Percentiles rank a stretch among this genome's conserved stretches.
These are phyloP conservation scores for Megaptera novaeangliae DNA, from an alignment of 2,113 vertebrate genomes.

Conservation along the genomic window DNA sequence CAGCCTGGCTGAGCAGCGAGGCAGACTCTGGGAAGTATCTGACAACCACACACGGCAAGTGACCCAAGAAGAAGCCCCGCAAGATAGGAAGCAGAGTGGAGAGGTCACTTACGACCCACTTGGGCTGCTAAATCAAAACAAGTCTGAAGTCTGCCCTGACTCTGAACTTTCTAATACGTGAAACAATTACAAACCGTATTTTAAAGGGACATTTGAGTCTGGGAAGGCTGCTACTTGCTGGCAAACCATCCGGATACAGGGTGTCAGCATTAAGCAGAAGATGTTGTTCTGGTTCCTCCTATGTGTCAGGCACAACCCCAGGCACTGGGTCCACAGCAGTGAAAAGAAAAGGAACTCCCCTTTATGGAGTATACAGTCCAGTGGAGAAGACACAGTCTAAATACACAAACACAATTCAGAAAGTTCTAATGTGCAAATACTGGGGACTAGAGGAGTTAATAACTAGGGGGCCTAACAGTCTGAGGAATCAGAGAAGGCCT, in stretches of 20 bases:
- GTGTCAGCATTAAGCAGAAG: neutral
- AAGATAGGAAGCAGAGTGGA: neutral
- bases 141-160: neutral
- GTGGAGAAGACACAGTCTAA: neutral
- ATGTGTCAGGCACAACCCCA: neutral
- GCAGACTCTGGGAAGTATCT: neutral
- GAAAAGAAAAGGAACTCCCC: neutral
- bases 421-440: too few species aligned
- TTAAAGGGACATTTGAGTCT: neutral
- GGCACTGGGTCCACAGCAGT: neutral
- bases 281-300: neutral
- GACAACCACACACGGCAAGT: neutral
- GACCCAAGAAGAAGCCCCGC: neutral
- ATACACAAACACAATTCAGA: neutral
- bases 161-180: neutral
- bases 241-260: neutral
- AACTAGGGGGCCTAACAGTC: neutral
- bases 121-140: neutral
- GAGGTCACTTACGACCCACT: fast-evolving
- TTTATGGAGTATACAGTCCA: neutral
- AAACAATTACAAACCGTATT: neutral
- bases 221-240: neutral
- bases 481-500: neutral
- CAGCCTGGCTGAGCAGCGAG: neutral
- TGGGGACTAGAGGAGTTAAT: neutral